These are phyloP conservation scores for Boloria selene DNA, from an alignment of 2,888 invertebrate genomes.

Conservation along the genomic window DNA sequence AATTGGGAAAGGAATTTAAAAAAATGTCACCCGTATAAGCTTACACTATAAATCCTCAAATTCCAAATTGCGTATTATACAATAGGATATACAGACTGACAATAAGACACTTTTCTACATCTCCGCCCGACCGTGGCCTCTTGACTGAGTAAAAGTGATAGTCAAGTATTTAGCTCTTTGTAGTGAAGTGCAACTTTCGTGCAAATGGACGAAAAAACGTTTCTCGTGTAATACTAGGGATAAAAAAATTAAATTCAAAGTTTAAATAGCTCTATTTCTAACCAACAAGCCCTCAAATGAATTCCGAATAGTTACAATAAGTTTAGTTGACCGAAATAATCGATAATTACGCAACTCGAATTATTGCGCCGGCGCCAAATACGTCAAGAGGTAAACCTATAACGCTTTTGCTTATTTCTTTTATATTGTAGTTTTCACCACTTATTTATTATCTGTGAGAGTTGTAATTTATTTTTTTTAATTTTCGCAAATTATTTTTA, in stretches of 20 bases:
- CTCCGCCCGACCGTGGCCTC: constrained; percentile 40
- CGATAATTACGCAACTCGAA: constrained; percentile 42
- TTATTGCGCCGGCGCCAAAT: constrained; percentile 54
- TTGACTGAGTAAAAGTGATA: constrained; percentile 40
- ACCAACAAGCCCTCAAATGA: neutral
- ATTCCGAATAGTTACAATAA: constrained; percentile 9
- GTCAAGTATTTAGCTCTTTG: constrained; percentile 19
- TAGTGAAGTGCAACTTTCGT: neutral
- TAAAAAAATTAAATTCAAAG: neutral
- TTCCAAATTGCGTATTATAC: constrained; percentile 37
- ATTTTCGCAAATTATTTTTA: too few species aligned
- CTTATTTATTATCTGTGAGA: neutral
- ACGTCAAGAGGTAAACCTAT: constrained; percentile 44
- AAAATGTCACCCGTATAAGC: constrained; percentile 29
- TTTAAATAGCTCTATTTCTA: neutral
- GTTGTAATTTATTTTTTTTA: too few species aligned
- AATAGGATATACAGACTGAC: constrained; percentile 31
- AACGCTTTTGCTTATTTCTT: constrained; percentile 10
- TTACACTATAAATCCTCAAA: constrained; percentile 24
- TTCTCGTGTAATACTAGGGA: neutral
- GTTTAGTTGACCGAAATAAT: constrained; percentile 41
- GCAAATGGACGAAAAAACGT: neutral
- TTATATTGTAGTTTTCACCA: constrained; percentile 40
- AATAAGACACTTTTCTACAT: constrained; percentile 42
- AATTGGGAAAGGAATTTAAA: neutral